A percentile compares a stretch with the other conserved stretches of the same genome.
Evolutionary conservation across 2,888 invertebrate genomes (phyloP).

Genomic region (Auanema freiburgensis): DNA sequence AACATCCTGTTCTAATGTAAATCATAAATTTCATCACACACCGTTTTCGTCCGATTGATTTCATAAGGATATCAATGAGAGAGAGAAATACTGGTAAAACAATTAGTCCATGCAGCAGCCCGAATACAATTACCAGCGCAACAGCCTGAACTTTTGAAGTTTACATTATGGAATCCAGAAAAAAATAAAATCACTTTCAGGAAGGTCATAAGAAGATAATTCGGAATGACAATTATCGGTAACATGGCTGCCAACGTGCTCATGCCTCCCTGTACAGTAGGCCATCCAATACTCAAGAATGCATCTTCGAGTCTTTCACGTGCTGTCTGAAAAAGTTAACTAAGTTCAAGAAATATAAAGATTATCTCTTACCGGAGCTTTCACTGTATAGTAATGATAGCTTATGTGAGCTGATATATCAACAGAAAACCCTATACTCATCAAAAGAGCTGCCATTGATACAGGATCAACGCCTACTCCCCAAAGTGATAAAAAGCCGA

Average conservation of each 20-base stretch:
- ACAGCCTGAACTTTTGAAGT: constrained; percentile 33
- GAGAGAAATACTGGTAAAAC: constrained; percentile 46
- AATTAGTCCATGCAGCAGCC: constrained; percentile 47
- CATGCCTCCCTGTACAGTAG: constrained; percentile 48
- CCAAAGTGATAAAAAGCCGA: constrained; percentile 50
- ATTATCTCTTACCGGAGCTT: constrained; percentile 27
- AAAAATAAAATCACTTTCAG: constrained; percentile 31
- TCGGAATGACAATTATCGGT: constrained; percentile 36
- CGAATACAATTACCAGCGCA: constrained; percentile 44
- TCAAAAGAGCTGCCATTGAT: constrained; percentile 45
- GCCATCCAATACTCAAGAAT: constrained; percentile 48
- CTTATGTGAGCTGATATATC: constrained; percentile 55
- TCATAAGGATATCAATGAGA: constrained; percentile 8
- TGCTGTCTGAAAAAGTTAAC: constrained; percentile 29
- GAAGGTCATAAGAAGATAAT: constrained; percentile 47
- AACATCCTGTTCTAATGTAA: too few relatives aligned
- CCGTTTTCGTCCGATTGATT: too few relatives aligned
- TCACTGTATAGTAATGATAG: constrained; percentile 51
- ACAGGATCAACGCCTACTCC: constrained; percentile 51
- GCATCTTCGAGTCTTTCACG: constrained; percentile 39
- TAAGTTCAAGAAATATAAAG: background rate
- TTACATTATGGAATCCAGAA: background rate
- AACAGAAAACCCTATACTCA: constrained; percentile 54
- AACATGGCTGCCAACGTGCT: constrained; percentile 47
- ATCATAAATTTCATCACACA: too few relatives aligned